phyloP scores from a whole-genome alignment of 2,113 vertebrate species.

The Dicerorhinus sumatrensis region DNA sequence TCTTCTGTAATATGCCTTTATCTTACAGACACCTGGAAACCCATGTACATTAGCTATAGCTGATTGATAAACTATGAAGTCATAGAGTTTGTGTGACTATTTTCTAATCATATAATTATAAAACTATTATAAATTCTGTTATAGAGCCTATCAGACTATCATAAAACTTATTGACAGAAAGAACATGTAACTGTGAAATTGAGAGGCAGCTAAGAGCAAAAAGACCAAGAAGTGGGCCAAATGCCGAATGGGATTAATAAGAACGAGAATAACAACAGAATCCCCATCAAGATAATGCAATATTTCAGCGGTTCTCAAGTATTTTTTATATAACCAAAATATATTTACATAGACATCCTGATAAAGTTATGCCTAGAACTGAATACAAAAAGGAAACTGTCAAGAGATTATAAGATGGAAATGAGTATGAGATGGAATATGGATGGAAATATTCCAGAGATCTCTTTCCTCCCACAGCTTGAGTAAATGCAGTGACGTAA shows the following conservation, averaged over 20 bases:
- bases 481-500: background rate
- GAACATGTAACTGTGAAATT: background rate
- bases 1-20: background rate
- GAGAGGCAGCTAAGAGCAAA: background rate
- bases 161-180: background rate
- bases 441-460: background rate
- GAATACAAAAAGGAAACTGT: background rate
- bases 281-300: background rate
- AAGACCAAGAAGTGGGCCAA: background rate
- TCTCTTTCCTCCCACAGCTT: background rate
- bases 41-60: background rate
- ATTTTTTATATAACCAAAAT: background rate
- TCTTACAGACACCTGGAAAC: background rate
- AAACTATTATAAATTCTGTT: background rate
- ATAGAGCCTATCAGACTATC: background rate
- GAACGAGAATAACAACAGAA: background rate
- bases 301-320: background rate
- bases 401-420: background rate
- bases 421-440: fast-evolving
- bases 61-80: background rate
- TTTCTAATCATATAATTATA: background rate
- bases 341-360: background rate
- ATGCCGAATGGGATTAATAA: background rate
- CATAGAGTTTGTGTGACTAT: background rate
- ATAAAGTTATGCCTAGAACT: background rate